Evolutionary conservation across 2,113 vertebrate genomes (phyloP).

Genomic region (Forbesichthys agassizii): DNA sequence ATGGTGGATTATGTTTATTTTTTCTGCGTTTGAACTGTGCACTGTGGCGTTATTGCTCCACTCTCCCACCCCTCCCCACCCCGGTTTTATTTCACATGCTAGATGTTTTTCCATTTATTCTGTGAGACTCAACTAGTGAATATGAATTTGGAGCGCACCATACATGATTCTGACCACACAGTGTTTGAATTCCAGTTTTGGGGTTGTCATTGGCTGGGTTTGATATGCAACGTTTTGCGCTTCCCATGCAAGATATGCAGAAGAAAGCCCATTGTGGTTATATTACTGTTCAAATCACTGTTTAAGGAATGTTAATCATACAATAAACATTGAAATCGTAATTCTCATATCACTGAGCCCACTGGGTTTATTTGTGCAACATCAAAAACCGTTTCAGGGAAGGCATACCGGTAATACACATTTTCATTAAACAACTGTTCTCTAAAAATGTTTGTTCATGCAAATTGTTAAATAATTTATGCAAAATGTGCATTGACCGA

Average conservation of each 20-base stretch:
- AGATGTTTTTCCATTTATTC: constrained; percentile 12
- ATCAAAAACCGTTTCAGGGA: too few species aligned
- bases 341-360: not conserved
- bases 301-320: constrained; percentile 48
- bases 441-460: too few species aligned
- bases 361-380: not conserved
- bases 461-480: too few species aligned
- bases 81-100: constrained; percentile 53
- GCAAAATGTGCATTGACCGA: too few species aligned
- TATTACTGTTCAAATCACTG: constrained; percentile 59
- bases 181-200: constrained; percentile 41
- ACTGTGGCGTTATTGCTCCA: constrained; percentile 63
- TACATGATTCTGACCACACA: constrained; percentile 28
- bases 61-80: constrained; percentile 4
- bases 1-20: constrained; percentile 51
- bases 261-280: constrained; percentile 67
- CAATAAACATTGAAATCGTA: constrained; percentile 62
- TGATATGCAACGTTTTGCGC: constrained; percentile 65
- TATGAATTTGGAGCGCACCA: constrained; percentile 41
- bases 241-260: constrained; percentile 52
- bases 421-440: too few species aligned
- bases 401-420: too few species aligned
- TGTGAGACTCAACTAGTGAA: constrained; percentile 54
- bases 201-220: constrained; percentile 60
- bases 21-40: constrained; percentile 64